Evolutionary conservation across 2,888 invertebrate genomes (phyloP).

Genomic region (Dastarcus helophoroides): DNA sequence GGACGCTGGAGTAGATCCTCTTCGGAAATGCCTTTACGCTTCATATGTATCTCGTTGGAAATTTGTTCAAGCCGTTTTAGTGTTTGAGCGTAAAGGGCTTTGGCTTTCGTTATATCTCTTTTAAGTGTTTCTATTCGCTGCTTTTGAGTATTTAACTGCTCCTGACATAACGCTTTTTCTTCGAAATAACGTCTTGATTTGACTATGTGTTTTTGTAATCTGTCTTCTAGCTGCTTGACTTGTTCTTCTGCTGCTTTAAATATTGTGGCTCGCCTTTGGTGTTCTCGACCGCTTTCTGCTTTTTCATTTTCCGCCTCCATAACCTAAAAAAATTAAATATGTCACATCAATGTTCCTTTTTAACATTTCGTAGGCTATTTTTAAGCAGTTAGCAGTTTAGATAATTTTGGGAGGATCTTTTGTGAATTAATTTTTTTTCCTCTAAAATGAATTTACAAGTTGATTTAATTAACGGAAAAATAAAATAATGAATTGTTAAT

Average conservation of each 20-base stretch:
- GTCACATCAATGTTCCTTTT: no score
- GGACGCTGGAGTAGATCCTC: constrained; percentile 42
- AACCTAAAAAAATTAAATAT: constrained; percentile 54
- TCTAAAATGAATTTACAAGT: no score
- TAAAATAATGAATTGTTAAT: no score
- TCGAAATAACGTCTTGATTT: constrained; percentile 89
- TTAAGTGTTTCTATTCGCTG: constrained; percentile 72
- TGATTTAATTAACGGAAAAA: no score
- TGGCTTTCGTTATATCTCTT: constrained; percentile 65
- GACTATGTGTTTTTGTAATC: constrained; percentile 66
- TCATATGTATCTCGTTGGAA: constrained; percentile 79
- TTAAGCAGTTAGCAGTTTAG: no score
- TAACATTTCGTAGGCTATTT: no score
- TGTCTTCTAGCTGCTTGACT: constrained; percentile 71
- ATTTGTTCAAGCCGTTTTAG: constrained; percentile 78
- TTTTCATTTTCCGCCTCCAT: constrained; percentile 90
- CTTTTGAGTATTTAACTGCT: constrained; percentile 76
- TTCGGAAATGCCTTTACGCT: constrained; percentile 42
- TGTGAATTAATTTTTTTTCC: no score
- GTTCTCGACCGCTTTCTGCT: constrained; percentile 78
- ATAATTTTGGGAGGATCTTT: no score
- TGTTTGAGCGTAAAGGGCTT: constrained; percentile 70
- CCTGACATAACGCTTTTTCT: constrained; percentile 75
- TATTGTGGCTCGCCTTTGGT: constrained; percentile 67
- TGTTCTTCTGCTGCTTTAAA: constrained; percentile 74